Conservation (phyloP, 2,113 vertebrate genomes). For the Bos taurus region DNA sequence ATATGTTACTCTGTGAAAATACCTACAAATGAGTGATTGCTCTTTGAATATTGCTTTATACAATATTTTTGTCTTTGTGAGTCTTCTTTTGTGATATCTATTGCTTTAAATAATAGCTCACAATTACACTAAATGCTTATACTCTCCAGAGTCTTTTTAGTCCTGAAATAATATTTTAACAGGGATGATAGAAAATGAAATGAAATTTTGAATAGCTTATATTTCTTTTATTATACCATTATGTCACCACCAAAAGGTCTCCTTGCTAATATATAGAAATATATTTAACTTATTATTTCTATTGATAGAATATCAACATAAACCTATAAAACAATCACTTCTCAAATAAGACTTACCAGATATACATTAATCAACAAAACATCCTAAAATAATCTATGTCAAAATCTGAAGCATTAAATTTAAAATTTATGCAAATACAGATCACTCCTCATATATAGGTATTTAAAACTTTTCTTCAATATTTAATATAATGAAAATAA, state of each 20-base stretch:
- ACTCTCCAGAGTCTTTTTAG: background rate
- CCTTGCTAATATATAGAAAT: background rate
- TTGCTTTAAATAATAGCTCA: background rate
- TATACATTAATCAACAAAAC: background rate
- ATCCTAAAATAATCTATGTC: background rate
- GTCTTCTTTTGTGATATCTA: background rate
- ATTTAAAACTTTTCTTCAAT: background rate
- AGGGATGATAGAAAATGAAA: background rate
- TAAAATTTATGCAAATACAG: background rate
- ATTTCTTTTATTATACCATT: background rate
- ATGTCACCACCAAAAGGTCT: background rate
- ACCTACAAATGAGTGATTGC: background rate
- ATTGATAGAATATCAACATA: background rate
- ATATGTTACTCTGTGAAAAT: background rate
- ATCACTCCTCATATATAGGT: background rate
- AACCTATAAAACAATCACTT: background rate
- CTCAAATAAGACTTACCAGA: background rate
- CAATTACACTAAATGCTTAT: background rate
- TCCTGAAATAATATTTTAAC: background rate
- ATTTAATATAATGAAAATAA: background rate
- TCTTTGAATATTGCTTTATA: background rate
- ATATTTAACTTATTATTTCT: background rate
- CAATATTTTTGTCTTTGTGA: background rate
- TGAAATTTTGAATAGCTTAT: background rate
- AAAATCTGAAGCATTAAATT: background rate